A percentile compares a stretch with the other conserved stretches of the same genome.
Evolutionary conservation across 2,888 invertebrate genomes (phyloP).

Genomic region (Bursaphelenchus okinawaensis): DNA sequence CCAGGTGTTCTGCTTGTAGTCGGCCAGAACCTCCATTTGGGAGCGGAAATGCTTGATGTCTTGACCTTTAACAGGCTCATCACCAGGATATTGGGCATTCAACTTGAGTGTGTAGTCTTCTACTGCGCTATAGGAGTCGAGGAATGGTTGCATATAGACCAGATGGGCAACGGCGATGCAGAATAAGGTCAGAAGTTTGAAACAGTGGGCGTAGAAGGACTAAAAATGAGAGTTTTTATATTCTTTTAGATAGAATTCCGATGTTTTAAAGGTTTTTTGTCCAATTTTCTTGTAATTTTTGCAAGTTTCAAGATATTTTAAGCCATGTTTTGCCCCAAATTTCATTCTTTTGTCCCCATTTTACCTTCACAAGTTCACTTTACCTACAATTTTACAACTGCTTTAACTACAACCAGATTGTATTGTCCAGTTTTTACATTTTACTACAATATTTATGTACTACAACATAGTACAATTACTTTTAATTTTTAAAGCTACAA

Average conservation of each 20-base stretch:
- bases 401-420: no score
- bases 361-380: no score
- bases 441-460: no score
- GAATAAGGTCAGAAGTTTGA: conserved; percentile 44
- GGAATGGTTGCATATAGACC: conserved; percentile 38
- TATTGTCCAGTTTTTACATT: no score
- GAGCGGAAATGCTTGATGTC: not conserved
- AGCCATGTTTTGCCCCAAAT: not conserved
- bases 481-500: no score
- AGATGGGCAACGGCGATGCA: conserved; percentile 48
- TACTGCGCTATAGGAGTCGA: conserved; percentile 24
- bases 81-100: conserved; percentile 6
- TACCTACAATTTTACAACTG: no score
- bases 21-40: conserved; percentile 18
- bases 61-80: not conserved
- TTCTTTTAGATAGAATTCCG: not conserved
- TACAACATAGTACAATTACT: no score
- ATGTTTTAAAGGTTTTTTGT: no score
- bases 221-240: conserved; percentile 23
- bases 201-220: conserved; percentile 42
- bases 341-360: no score
- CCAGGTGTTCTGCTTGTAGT: conserved; percentile 56
- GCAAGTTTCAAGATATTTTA: not conserved
- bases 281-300: not conserved
- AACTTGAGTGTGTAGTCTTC: conserved; percentile 29